Evolutionary conservation across 2,113 vertebrate genomes (phyloP), one percentile per base, ranked within the genome.

Genomic region (Corythornis madagascariensis): DNA sequence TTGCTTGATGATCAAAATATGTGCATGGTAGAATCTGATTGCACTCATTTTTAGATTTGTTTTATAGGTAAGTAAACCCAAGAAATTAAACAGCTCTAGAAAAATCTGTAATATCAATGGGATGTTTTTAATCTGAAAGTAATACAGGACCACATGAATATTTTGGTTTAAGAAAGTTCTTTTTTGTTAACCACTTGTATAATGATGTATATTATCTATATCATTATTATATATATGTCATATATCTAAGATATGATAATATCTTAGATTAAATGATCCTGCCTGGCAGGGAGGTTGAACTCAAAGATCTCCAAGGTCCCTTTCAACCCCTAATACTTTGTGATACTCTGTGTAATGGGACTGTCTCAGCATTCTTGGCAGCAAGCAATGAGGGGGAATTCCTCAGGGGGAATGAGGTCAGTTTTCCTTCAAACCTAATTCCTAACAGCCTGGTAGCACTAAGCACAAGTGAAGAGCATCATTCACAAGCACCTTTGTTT

Each of bases 1-100:
- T 79, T 81, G 83, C 26, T 73, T 0, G 0, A 25, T 0, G 0
- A 57, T 70, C 42, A 67, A 31, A 94, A 42, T 59, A 26, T 12
- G 11, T 38, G n/a, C 80, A 63, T 78, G 9, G 4, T 42, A 70
- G 15, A 43, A 55, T 50, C n/a, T 15, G 13, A 56, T 64, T 55
- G 8, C 28, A 22, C 10, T 57, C 2, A 8, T 81, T 75, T 73
- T 83, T 1, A 14, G 55, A 16, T 45, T 81, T 31, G 15, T 26
- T 76, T 83, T 38, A n/a, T 40, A 42, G 26, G 25, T 43, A 60
- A 72, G n/a, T 52, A 53, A 76, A 53, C 14, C 9, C 64, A 10
- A 48, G 13, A 74, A 89, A 65, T 19, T 57, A 64, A 83, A 28
- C 25, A 53, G 22, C 22, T 14, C 16, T 25, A 38, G 11, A 77